Percentiles rank a stretch among this genome's conserved stretches.
These are phyloP conservation scores for Masnerella sp. DNA, from an alignment of 2,888 invertebrate genomes.

Conservation along the genomic window DNA sequence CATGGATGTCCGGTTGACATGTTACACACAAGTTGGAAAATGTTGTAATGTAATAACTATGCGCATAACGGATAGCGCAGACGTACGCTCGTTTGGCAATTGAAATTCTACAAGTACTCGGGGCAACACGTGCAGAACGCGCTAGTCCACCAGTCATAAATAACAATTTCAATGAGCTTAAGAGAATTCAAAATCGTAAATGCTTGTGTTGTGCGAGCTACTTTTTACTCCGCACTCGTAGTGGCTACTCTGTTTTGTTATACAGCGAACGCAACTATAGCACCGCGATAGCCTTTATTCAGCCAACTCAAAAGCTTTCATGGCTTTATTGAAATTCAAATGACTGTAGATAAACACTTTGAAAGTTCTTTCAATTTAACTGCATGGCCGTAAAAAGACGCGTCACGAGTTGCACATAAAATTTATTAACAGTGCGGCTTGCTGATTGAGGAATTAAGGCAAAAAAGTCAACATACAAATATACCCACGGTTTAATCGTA, in stretches of 20 bases:
- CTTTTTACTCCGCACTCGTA: conserved; percentile 1
- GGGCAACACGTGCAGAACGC: conserved; percentile 29
- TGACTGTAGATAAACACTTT: conserved; percentile 40
- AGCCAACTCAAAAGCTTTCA: conserved; percentile 25
- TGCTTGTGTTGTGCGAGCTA: conserved; percentile 15
- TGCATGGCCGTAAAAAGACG: conserved; percentile 50
- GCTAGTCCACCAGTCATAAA: conserved; percentile 42
- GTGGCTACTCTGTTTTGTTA: conserved; percentile 31
- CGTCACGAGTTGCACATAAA: conserved; percentile 49
- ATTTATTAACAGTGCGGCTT: conserved; percentile 31
- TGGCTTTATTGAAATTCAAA: conserved; percentile 35
- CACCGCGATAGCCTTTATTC: conserved; percentile 10
- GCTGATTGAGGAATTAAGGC: no score
- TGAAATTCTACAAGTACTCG: conserved; percentile 54
- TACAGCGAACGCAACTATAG: conserved; percentile 6
- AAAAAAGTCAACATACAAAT: no score
- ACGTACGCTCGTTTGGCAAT: conserved; percentile 34
- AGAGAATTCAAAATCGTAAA: conserved; percentile 48
- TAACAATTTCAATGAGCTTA: conserved; percentile 53
- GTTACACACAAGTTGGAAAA: conserved; percentile 17
- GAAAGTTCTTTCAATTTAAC: conserved; percentile 41
- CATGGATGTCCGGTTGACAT: conserved; percentile 28
- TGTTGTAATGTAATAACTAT: conserved; percentile 18
- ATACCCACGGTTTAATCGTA: no score
- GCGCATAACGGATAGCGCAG: conserved; percentile 17